Base-by-base conservation (phyloP, 2,888 invertebrate species). In the Xestobium rufovillosum region DNA sequence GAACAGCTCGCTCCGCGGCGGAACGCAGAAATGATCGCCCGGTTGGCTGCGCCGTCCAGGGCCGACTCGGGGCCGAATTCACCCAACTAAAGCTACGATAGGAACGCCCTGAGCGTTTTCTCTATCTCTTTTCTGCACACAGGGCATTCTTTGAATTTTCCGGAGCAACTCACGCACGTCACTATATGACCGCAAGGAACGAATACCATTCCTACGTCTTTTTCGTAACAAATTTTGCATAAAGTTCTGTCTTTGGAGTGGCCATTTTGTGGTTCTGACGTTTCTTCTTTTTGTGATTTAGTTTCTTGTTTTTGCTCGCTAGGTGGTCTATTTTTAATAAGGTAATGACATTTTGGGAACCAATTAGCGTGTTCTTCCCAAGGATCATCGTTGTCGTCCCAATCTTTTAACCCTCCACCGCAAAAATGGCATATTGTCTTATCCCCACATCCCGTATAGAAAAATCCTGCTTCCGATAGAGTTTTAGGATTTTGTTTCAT, bases 141-240 rank as follows among this genome's bases (percentile, higher is more conserved):
- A 30, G 89, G 88, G 63, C 91, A 91, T 53, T 76, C 78, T 45
- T 77, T 74, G 35, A 90, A 75, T 34, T 84, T 78, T 14, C 87
- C 78, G 23, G 89, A 87, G 70, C 92, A 92, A 55, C 80, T 79
- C 39, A 80, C 79, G 67, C 92, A 92, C 33, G 88, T 82, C 38
- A 88, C 83, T 51, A 91, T 80, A 69, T 92, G 92, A 37, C 89
- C 87, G 66, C 92, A 92, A 30, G 92, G 92, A 52, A 91, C 71
- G 67, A 92, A 91, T 51, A 86, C 83, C 45, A 90, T 80, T 47
- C 83, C 81, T 51, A 85, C 76, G 64, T 88, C 87, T 53, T 78
- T 78, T 39, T 76, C 80, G 69, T 82, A 86, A 66, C 92, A 92
- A 49, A 94, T 86, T 68, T 84, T 86, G 67, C 91, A 92, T 48